phyloP scores from a whole-genome alignment of 2,797 vertebrate genomes.

The Acrossocheilus fasciatus region DNA sequence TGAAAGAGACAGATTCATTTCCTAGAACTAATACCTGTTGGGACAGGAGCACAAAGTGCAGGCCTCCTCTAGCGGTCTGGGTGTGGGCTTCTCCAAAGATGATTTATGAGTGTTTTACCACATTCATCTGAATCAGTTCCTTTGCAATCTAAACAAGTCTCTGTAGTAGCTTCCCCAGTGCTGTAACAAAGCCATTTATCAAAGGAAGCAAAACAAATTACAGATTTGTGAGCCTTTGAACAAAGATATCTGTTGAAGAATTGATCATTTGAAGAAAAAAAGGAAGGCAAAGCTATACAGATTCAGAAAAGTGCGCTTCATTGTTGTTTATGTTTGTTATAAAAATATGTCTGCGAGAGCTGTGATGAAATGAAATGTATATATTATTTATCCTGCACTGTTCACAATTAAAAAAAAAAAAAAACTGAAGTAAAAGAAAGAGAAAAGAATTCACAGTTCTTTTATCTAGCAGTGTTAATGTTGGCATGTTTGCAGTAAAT shows the following conservation, averaged over 20 bases:
- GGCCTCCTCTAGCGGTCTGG: slow-evolving; percentile 66
- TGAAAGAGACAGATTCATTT: slow-evolving; percentile 74
- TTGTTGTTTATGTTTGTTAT: background rate
- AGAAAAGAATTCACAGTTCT: slow-evolving; percentile 66
- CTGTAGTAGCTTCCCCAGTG: slow-evolving; percentile 9
- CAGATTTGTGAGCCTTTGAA: slow-evolving; percentile 10
- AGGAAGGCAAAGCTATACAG: background rate
- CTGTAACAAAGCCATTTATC: slow-evolving; percentile 35
- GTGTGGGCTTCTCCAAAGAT: slow-evolving; percentile 72
- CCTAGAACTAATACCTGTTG: slow-evolving; percentile 76
- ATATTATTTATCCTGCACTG: too few relatives aligned
- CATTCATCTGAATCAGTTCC: slow-evolving; percentile 66
- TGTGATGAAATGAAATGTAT: background rate
- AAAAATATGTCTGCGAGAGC: background rate
- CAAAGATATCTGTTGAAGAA: slow-evolving; percentile 14
- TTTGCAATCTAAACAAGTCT: slow-evolving; percentile 52
- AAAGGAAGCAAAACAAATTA: slow-evolving; percentile 27
- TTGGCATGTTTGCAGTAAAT: slow-evolving; percentile 73
- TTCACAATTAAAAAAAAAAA: background rate
- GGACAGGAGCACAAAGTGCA: slow-evolving; percentile 59
- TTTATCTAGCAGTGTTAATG: slow-evolving; percentile 70
- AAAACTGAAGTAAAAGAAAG: background rate
- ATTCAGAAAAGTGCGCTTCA: background rate
- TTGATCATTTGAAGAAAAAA: background rate
- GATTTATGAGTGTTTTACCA: slow-evolving; percentile 72